phyloP scores from a whole-genome alignment of 2,888 invertebrate genomes.

The Aleiodes leptofemur region DNA sequence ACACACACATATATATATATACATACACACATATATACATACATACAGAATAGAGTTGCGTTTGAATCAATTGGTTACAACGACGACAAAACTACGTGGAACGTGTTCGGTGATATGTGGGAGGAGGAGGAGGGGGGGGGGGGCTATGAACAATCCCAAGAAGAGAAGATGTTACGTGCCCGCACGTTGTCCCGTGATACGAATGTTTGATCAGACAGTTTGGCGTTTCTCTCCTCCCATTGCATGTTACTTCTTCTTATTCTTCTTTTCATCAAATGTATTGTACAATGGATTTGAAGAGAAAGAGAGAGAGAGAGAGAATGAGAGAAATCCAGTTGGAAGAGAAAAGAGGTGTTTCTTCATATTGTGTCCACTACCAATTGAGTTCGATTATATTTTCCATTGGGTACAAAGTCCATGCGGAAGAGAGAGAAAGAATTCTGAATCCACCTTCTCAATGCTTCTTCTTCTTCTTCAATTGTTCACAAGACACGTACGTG shows the following conservation, averaged over 20 bases:
- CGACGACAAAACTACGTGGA: slow-evolving; percentile 56
- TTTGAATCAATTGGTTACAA: slow-evolving; percentile 53
- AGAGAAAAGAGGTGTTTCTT: slow-evolving; percentile 27
- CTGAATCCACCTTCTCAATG: slow-evolving; percentile 37
- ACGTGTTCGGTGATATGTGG: slow-evolving; percentile 30
- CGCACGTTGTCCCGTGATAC: slow-evolving; percentile 63
- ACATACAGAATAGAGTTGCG: slow-evolving; percentile 45
- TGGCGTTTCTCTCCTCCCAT: slow-evolving; percentile 31
- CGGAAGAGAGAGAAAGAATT: slow-evolving; percentile 51
- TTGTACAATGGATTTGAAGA: too few relatives aligned
- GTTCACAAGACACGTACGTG: slow-evolving; percentile 69
- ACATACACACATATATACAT: background rate
- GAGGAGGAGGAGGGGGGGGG: too few relatives aligned
- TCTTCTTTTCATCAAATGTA: background rate
- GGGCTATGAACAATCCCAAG: slow-evolving; percentile 66
- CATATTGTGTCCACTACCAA: slow-evolving; percentile 17
- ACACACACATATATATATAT: slow-evolving; percentile 33
- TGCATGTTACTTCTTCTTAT: slow-evolving; percentile 23
- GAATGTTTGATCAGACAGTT: slow-evolving; percentile 57
- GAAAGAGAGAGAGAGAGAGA: background rate
- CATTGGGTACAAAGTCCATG: slow-evolving; percentile 27
- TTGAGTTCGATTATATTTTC: slow-evolving; percentile 4
- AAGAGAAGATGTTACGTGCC: slow-evolving; percentile 75
- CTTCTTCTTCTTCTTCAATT: slow-evolving; percentile 51
- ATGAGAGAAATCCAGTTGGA: slow-evolving; percentile 16